A percentile compares a stretch with the other conserved stretches of the same genome.
phyloP scores from a whole-genome alignment of 2,113 vertebrate genomes.

The Anolis carolinensis region DNA sequence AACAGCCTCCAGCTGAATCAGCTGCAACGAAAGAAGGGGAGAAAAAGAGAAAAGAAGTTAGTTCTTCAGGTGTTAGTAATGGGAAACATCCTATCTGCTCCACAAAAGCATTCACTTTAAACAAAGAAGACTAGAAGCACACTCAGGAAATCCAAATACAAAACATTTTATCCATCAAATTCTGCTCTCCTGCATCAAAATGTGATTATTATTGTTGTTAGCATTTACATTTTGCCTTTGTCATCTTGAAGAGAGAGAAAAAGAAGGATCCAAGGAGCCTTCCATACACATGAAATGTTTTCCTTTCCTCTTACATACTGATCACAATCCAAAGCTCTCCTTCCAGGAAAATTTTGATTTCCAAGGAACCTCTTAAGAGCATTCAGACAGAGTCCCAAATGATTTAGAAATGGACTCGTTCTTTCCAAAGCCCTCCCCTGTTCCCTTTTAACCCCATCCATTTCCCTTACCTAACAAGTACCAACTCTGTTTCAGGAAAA shows the following conservation, averaged over 20 bases:
- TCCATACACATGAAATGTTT: neutral
- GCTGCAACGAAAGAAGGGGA: slow-evolving; percentile 69
- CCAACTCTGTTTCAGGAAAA: neutral
- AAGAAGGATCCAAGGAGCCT: no score
- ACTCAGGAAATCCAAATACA: neutral
- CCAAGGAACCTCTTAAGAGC: neutral
- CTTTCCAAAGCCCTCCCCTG: no score
- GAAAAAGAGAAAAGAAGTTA: slow-evolving; percentile 73
- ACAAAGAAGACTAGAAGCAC: neutral
- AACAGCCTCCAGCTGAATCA: slow-evolving; percentile 70
- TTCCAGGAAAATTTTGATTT: neutral
- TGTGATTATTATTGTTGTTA: neutral
- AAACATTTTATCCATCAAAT: no score
- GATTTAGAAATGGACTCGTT: no score
- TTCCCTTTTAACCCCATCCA: no score
- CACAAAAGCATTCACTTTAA: neutral
- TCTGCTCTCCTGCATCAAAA: neutral
- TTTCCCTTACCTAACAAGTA: neutral
- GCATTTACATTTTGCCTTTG: neutral
- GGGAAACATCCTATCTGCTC: slow-evolving; percentile 5
- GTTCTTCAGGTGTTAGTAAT: slow-evolving; percentile 36
- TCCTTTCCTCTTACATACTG: neutral
- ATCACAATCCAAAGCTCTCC: neutral
- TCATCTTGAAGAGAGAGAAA: neutral
- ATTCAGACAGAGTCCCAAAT: no score